phyloP scores from a whole-genome alignment of 2,888 invertebrate genomes.

The Callosobruchus maculatus region DNA sequence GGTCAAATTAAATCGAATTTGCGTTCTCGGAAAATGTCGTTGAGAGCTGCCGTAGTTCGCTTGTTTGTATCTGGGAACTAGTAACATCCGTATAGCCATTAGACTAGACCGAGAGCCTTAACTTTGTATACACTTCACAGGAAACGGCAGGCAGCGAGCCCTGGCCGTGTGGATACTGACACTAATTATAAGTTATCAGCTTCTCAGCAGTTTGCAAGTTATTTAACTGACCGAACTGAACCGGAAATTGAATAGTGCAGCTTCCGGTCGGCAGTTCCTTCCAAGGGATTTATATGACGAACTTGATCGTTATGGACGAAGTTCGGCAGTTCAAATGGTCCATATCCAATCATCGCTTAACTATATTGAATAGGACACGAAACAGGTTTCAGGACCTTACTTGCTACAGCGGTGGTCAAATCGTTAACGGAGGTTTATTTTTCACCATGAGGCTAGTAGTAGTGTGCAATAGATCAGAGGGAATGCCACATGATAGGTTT shows the following conservation, averaged over 20 bases:
- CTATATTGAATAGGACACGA: too few relatives aligned
- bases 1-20: neutral
- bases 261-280: slow-evolving; percentile 14
- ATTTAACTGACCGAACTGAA: slow-evolving; percentile 19
- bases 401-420: too few relatives aligned
- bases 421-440: too few relatives aligned
- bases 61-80: slow-evolving; percentile 3
- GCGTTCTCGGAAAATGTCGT: neutral
- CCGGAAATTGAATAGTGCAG: slow-evolving; percentile 20
- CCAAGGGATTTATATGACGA: slow-evolving; percentile 4
- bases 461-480: too few relatives aligned
- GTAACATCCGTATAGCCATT: slow-evolving; percentile 4
- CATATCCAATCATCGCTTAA: neutral
- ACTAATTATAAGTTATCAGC: slow-evolving; percentile 28
- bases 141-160: slow-evolving; percentile 6
- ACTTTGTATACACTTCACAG: slow-evolving; percentile 11
- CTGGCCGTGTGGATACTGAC: slow-evolving; percentile 19
- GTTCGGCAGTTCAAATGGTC: neutral
- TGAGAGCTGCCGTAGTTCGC: neutral
- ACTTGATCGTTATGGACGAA: neutral
- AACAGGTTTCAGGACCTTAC: too few relatives aligned
- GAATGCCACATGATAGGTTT: too few relatives aligned
- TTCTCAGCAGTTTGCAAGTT: slow-evolving; percentile 22
- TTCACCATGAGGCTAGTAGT: too few relatives aligned
- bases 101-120: slow-evolving; percentile 2